phyloP scores from a whole-genome alignment of 2,888 invertebrate species.

The Drosophila setosimentum region DNA sequence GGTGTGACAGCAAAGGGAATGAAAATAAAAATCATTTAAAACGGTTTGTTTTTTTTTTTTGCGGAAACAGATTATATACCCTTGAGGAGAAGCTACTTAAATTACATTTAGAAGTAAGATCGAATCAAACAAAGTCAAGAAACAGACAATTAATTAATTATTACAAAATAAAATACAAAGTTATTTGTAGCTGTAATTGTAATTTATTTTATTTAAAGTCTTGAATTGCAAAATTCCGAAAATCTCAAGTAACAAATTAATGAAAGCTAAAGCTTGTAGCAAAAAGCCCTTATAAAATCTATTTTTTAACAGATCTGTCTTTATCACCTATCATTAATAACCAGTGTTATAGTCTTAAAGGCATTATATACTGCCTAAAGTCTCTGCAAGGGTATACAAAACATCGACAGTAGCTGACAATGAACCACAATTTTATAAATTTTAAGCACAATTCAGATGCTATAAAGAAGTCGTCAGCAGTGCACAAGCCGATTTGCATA shows the following conservation, averaged over 20 bases:
- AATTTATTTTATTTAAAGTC: too few relatives aligned
- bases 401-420: conserved; percentile 69
- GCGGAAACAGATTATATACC: not conserved
- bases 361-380: not conserved
- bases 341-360: fast-evolving
- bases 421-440: conserved; percentile 72
- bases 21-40: conserved; percentile 1
- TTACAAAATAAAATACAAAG: not conserved
- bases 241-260: not conserved
- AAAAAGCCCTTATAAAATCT: not conserved
- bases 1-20: conserved; percentile 45
- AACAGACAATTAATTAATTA: not conserved
- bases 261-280: not conserved
- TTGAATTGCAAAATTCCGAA: too few relatives aligned
- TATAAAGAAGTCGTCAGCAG: conserved; percentile 72
- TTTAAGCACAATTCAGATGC: conserved; percentile 77
- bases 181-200: too few relatives aligned
- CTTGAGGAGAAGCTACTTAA: not conserved
- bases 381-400: not conserved
- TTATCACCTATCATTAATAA: not conserved
- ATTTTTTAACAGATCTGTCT: not conserved
- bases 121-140: not conserved
- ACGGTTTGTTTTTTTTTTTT: too few relatives aligned
- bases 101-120: not conserved
- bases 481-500: conserved; percentile 74